A percentile compares a stretch with the other conserved stretches of the same genome.
These are phyloP conservation scores for Scyliorhinus canicula DNA, from an alignment of 2,797 vertebrate genomes.

Conservation along the genomic window DNA sequence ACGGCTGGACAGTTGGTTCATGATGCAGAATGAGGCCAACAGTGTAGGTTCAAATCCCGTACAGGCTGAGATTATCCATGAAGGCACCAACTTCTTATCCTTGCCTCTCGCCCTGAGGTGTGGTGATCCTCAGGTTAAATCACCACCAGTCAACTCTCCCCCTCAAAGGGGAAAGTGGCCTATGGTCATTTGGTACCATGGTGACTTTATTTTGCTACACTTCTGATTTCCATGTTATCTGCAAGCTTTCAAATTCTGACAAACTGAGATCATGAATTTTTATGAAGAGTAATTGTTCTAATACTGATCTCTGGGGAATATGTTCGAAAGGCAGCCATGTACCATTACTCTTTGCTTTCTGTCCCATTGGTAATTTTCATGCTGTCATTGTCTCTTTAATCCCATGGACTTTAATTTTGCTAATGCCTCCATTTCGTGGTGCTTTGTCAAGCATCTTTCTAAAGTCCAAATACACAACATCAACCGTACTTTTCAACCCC, in stretches of 20 bases:
- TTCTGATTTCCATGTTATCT: neutral
- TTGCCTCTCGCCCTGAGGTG: too few relatives aligned
- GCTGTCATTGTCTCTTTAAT: neutral
- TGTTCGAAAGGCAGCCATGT: neutral
- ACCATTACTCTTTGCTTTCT: neutral
- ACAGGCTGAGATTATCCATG: too few relatives aligned
- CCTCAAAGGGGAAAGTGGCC: too few relatives aligned
- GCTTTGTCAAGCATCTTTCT: neutral
- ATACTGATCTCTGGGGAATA: neutral
- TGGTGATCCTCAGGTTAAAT: too few relatives aligned
- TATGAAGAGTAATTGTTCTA: neutral
- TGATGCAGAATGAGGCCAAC: too few relatives aligned
- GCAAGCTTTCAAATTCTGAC: neutral
- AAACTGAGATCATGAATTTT: neutral
- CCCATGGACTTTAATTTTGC: neutral
- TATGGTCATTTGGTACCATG: too few relatives aligned
- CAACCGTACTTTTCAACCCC: neutral
- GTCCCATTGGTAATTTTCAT: neutral
- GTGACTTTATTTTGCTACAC: too few relatives aligned
- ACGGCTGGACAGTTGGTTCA: too few relatives aligned
- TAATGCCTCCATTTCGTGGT: neutral
- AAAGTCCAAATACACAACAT: neutral
- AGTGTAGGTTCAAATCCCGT: too few relatives aligned
- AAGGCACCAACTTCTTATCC: too few relatives aligned
- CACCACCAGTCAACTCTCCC: too few relatives aligned